These are phyloP conservation scores for Euura lappo DNA, from an alignment of 1,140 invertebrate genomes.

Conservation along the genomic window DNA sequence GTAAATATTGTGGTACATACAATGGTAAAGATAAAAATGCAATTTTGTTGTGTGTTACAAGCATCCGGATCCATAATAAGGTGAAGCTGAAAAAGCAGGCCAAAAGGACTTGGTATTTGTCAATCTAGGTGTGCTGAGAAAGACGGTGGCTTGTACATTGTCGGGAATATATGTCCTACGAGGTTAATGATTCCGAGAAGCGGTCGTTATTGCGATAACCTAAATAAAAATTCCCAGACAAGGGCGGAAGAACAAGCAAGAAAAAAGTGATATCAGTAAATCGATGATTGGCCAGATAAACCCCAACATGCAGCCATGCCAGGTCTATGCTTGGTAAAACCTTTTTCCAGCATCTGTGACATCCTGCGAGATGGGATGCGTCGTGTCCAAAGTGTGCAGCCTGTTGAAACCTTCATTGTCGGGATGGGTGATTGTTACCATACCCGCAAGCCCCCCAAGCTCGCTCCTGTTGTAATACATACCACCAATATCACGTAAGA, in stretches of 20 bases:
- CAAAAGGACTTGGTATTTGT: conserved; percentile 11
- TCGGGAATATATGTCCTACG: no score
- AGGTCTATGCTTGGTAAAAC: conserved; percentile 41
- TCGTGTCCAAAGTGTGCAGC: conserved; percentile 42
- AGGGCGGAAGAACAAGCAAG: neutral
- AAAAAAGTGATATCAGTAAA: conserved; percentile 12
- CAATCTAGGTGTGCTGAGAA: neutral
- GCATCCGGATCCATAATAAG: conserved; percentile 25
- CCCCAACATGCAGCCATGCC: conserved; percentile 40
- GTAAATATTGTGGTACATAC: neutral
- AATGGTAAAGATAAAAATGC: neutral
- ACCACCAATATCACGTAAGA: conserved; percentile 24
- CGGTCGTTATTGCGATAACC: neutral
- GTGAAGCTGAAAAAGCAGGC: conserved; percentile 20
- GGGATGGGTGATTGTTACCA: conserved; percentile 57
- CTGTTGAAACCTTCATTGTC: conserved; percentile 54
- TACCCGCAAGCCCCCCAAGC: conserved; percentile 57
- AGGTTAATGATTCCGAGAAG: no score
- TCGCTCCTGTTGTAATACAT: conserved; percentile 52
- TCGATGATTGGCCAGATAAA: conserved; percentile 15
- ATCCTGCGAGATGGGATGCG: conserved; percentile 47
- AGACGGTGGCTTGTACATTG: no score
- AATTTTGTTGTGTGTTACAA: neutral
- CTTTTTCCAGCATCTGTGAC: conserved; percentile 54
- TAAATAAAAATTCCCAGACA: neutral